These are phyloP conservation scores for Onychomys arenicola DNA, from an alignment of 2,797 vertebrate genomes.

Conservation along the genomic window DNA sequence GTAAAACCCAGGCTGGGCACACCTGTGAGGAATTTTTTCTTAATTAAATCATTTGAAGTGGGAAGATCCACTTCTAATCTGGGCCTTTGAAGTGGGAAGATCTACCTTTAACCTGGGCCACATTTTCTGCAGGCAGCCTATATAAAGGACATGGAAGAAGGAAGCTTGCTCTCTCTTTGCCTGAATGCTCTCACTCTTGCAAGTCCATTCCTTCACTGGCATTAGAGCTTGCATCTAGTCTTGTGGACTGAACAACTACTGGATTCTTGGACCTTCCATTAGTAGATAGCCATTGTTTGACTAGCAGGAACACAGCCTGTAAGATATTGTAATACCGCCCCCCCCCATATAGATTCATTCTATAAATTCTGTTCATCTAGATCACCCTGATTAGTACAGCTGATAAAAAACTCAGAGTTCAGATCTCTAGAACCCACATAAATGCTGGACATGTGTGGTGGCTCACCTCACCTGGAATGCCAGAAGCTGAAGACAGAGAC, in stretches of 20 bases:
- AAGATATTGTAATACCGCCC: not conserved
- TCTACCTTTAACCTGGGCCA: not conserved
- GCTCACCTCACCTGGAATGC: not conserved
- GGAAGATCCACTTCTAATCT: not conserved
- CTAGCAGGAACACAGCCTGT: not conserved
- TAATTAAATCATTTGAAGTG: not conserved
- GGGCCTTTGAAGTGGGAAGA: not conserved
- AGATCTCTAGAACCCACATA: not conserved
- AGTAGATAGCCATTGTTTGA: not conserved
- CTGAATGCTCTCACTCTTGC: no score
- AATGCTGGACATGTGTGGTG: not conserved
- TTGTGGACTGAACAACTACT: not conserved
- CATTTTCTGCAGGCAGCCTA: not conserved
- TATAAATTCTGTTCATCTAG: not conserved
- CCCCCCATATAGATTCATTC: not conserved
- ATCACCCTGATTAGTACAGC: not conserved
- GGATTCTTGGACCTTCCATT: not conserved
- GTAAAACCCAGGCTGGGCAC: not conserved
- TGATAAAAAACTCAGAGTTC: not conserved
- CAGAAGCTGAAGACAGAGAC: not conserved
- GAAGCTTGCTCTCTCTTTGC: not conserved
- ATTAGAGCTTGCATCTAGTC: not conserved
- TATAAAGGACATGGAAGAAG: not conserved
- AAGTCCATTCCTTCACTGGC: not conserved
- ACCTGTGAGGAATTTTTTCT: not conserved